These are phyloP conservation scores for Drosophila meridionalis DNA, from an alignment of 2,888 invertebrate species.

Conservation along the genomic window DNA sequence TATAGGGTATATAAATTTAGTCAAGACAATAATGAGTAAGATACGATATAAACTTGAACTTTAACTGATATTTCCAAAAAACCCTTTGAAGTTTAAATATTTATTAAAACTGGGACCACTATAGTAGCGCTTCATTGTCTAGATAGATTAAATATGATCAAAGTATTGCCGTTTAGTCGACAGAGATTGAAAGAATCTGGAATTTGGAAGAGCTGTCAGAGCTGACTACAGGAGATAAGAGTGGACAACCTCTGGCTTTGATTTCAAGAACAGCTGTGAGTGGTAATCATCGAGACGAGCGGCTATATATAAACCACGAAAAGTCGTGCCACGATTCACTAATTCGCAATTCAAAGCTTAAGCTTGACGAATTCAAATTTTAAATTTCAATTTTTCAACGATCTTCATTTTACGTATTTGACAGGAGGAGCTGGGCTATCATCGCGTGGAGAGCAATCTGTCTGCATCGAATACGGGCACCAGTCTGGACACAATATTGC, in stretches of 20 bases:
- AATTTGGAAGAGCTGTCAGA: neutral
- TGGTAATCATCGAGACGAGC: conserved; percentile 10
- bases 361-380: conserved; percentile 3
- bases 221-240: conserved; percentile 20
- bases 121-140: neutral
- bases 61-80: no score
- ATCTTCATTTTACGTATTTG: neutral
- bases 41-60: no score
- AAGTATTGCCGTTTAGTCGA: neutral
- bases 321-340: conserved; percentile 37
- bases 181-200: neutral
- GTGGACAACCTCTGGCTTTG: conserved; percentile 46
- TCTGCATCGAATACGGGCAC: conserved; percentile 88
- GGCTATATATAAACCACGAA: conserved; percentile 40
- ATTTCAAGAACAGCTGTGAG: conserved; percentile 48
- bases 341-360: conserved; percentile 50
- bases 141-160: neutral
- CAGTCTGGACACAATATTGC: conserved; percentile 86
- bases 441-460: conserved; percentile 85
- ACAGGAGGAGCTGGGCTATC: conserved; percentile 83
- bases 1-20: no score
- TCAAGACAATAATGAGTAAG: no score
- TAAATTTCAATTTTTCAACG: neutral
- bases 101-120: neutral
- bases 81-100: neutral